Evolutionary conservation across 2,113 vertebrate species (phyloP), one percentile per base, ranked within the genome.

Genomic region (Glaucidium brasilianum): DNA sequence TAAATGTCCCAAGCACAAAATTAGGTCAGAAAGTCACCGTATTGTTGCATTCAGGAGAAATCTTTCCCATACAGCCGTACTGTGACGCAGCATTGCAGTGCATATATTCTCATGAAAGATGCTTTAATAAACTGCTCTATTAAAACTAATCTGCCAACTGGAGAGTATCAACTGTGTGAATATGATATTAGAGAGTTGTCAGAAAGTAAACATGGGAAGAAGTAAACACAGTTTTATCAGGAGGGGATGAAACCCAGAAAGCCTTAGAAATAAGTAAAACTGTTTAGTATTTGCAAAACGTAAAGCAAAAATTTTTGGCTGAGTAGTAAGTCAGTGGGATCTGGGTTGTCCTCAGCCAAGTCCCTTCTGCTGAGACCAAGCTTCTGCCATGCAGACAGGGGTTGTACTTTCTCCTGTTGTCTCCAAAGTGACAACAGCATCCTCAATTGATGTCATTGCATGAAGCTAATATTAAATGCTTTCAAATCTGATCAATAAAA

Each of bases 401-500:
- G 66, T 82, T 88, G 87, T 49, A 52, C 69, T 85, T 91, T 68
- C 94, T 94, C 41, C 91, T 92, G 66, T 76, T 73, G 84, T 85
- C 94, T 59, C 90, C 83, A 81, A 45, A 56, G 90, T 79, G 90
- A 93, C 94, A 97, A 81, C 93, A 97, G 88, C 92, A 93, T 88
- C 94, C 63, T 92, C 93, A 95, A 12, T 47, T 96, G 96, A 81
- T 60, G 85, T n/a, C 92, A 88, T 39, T 69, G 49, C 66, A 91
- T 7, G 9, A 56, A 84, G 86, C 74, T 93, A 74, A 89, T 85
- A 95, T 53, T 90, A 96, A 97, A 95, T 29, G 92, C 56, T 79
- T 97, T 95, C 90, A 90, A 52, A 95, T 81, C 89, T 45, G 94
- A 97, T 98, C 98, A 97, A 97, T 97, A 97, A 96, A 97, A 97